These are phyloP conservation scores for Polyommatus iphigenia DNA, from an alignment of 2,888 invertebrate genomes.

Conservation along the genomic window DNA sequence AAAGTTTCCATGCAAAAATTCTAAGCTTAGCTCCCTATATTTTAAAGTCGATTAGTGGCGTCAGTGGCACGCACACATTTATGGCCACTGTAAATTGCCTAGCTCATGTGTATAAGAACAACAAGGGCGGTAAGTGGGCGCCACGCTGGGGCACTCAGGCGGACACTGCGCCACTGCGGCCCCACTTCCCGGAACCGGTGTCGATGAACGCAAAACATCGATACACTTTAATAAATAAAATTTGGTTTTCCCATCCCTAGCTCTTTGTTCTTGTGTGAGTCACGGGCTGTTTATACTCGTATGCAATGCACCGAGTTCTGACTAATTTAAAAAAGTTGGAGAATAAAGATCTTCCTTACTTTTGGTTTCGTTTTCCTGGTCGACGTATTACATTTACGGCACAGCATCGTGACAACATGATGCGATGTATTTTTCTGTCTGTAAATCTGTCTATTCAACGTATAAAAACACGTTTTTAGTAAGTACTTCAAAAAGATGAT, in stretches of 20 bases:
- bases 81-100: slow-evolving; percentile 31
- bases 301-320: not conserved
- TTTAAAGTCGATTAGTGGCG: slow-evolving; percentile 14
- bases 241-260: slow-evolving; percentile 41
- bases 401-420: no score
- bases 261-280: slow-evolving; percentile 17
- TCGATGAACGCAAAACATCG: slow-evolving; percentile 52
- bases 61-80: slow-evolving; percentile 35
- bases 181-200: slow-evolving; percentile 56
- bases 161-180: slow-evolving; percentile 51
- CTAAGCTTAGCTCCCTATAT: not conserved
- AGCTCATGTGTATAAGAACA: slow-evolving; percentile 34
- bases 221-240: slow-evolving; percentile 45
- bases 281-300: not conserved
- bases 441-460: no score
- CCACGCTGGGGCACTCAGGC: slow-evolving; percentile 53
- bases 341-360: not conserved
- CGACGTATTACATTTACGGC: no score
- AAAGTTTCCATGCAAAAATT: not conserved
- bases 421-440: no score
- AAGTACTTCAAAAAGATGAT: no score
- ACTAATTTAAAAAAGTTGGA: not conserved
- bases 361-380: not conserved
- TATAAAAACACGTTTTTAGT: no score
- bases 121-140: slow-evolving; percentile 47